These are phyloP conservation scores for Drosophila nr. fundita DNA, from an alignment of 2,888 invertebrate genomes.

Conservation along the genomic window DNA sequence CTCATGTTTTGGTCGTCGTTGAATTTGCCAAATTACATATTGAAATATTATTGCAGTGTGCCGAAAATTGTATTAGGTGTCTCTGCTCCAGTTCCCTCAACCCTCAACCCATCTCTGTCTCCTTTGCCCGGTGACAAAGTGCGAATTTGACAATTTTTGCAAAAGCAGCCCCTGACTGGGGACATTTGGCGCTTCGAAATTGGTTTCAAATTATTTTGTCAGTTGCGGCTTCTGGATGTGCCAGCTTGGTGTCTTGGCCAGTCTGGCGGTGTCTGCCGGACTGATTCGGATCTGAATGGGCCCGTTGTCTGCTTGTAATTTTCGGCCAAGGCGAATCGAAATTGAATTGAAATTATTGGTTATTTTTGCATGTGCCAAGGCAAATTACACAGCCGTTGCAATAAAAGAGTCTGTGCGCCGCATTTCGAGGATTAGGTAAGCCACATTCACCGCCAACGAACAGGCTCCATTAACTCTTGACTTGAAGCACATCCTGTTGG, in stretches of 20 bases:
- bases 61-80: slow-evolving; percentile 67
- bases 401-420: slow-evolving; percentile 47
- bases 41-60: slow-evolving; percentile 79
- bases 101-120: not conserved
- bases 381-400: slow-evolving; percentile 55
- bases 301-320: slow-evolving; percentile 66
- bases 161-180: slow-evolving; percentile 49
- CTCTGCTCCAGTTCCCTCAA: slow-evolving; percentile 11
- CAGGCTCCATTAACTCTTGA: not conserved
- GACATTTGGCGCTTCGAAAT: slow-evolving; percentile 75
- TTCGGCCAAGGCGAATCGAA: slow-evolving; percentile 61
- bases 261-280: slow-evolving; percentile 45
- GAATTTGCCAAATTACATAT: slow-evolving; percentile 79
- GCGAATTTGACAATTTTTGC: slow-evolving; percentile 81
- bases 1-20: slow-evolving; percentile 23
- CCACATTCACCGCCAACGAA: slow-evolving; percentile 8
- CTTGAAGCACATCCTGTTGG: slow-evolving; percentile 6
- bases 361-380: slow-evolving; percentile 69
- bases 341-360: slow-evolving; percentile 77
- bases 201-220: slow-evolving; percentile 84
- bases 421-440: slow-evolving; percentile 38
- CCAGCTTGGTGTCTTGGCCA: slow-evolving; percentile 24
- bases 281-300: slow-evolving; percentile 11
- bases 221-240: slow-evolving; percentile 55
- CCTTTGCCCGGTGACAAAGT: slow-evolving; percentile 54